Evolutionary conservation across 1,140 invertebrate species (phyloP), one percentile per base, ranked within the genome.

Genomic region (Caenorhabditis remanei): DNA sequence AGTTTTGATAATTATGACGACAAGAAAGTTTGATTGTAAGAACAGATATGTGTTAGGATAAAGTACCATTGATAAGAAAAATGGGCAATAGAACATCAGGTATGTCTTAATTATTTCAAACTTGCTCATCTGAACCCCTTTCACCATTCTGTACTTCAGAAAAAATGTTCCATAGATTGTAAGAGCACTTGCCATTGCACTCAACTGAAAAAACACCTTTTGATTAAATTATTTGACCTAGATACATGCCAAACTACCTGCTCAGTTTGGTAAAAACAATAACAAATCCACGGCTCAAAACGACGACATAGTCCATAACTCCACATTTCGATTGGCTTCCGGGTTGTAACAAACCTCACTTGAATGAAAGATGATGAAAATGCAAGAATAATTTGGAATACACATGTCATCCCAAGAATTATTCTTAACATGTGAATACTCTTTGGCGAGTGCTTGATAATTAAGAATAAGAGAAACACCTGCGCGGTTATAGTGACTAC

Each of bases 101-200:
- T 71, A 71, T 16, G 65, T 71, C 11, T 46, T 71, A 13, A 43
- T 6, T 5, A 65, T 65, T 71, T 43, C 65, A 0, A 46, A 43
- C 19, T 71, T 71, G 16, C 11, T 41, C 61, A 65, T 40, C 11
- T 32, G 32, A 11, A 14, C n/a, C 32, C 24, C 21, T 32, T 32
- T 40, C 11, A 65, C 61, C 32, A 65, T 65, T 41, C 21, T 65
- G 16, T 65, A 65, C 16, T 65, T 65, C 11, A 65, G 9, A 40
- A 14, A 65, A 65, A 65, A 65, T 40, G 61, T 65, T 65, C 61
- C 61, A 41, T 65, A 65, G 4, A 65, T 65, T 65, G 61, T 65
- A 1, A 65, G 21, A 4, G 6, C 32, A 40, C 61, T 65, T 19
- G 61, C 61, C 32, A 65, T 32, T 1, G 32, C 24, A 65, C 61